These are phyloP conservation scores for Amaurobius ferox DNA, from an alignment of 2,888 invertebrate genomes.

Conservation along the genomic window DNA sequence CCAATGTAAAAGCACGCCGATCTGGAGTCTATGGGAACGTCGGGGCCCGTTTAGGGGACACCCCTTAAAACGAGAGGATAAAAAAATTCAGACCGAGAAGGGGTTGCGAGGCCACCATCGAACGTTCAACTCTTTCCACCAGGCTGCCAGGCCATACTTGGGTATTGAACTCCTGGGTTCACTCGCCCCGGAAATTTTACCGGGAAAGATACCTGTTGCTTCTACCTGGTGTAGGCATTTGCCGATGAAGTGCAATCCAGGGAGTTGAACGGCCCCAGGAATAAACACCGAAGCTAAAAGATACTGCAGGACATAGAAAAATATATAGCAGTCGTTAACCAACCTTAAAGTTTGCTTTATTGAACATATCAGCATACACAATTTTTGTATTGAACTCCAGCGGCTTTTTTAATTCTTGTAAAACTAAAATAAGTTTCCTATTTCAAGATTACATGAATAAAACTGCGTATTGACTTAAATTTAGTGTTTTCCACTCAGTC, in stretches of 20 bases:
- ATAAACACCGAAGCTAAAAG: conserved; percentile 31
- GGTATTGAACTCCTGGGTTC: conserved; percentile 59
- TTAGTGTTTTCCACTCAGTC: too few relatives aligned
- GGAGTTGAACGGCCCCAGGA: conserved; percentile 43
- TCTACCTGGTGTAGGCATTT: conserved; percentile 58
- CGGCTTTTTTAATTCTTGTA: too few relatives aligned
- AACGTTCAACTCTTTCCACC: conserved; percentile 60
- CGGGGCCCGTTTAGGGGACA: conserved; percentile 34
- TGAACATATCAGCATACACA: too few relatives aligned
- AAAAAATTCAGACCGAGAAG: conserved; percentile 23
- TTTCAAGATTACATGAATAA: too few relatives aligned
- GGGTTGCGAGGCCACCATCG: conserved; percentile 45
- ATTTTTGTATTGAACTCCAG: too few relatives aligned
- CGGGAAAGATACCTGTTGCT: conserved; percentile 26
- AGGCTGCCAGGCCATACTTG: not conserved
- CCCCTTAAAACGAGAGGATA: conserved; percentile 18
- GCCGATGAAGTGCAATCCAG: conserved; percentile 49
- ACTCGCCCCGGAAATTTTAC: conserved; percentile 58
- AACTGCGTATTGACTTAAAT: too few relatives aligned
- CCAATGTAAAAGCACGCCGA: conserved; percentile 35
- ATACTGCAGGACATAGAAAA: too few relatives aligned
- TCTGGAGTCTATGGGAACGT: conserved; percentile 58
- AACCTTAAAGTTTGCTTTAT: too few relatives aligned
- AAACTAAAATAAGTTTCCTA: too few relatives aligned
- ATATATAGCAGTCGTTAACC: too few relatives aligned